Evolutionary conservation across 2,113 vertebrate species (phyloP).

Genomic region (Abramis brama): DNA sequence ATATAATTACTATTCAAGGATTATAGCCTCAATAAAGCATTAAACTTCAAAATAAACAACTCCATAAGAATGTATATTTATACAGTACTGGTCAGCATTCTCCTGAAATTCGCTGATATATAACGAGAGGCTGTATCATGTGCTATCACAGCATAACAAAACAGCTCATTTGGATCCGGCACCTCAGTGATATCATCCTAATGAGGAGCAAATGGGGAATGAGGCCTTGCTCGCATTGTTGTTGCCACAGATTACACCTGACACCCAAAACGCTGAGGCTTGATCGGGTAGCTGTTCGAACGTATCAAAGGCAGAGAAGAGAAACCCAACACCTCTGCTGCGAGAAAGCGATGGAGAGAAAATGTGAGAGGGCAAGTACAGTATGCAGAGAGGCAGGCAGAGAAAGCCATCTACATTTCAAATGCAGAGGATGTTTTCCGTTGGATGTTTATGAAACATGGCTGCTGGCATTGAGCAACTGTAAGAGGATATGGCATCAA

Average conservation of each 20-base stretch:
- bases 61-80: background rate
- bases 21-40: background rate
- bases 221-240: constrained; percentile 67
- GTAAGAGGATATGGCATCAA: constrained; percentile 80
- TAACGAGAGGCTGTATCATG: constrained; percentile 4
- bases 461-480: constrained; percentile 75
- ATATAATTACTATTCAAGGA: background rate
- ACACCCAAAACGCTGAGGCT: constrained; percentile 66
- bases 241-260: constrained; percentile 73
- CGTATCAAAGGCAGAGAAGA: constrained; percentile 69
- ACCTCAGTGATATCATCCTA: constrained; percentile 50
- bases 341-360: constrained; percentile 58
- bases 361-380: constrained; percentile 70
- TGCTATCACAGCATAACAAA: constrained; percentile 29
- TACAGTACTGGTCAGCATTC: background rate
- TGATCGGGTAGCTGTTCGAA: constrained; percentile 70
- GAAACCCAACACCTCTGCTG: constrained; percentile 69
- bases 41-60: background rate
- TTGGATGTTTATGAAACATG: constrained; percentile 79
- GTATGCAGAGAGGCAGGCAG: constrained; percentile 72
- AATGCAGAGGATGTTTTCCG: constrained; percentile 79
- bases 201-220: constrained; percentile 55
- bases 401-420: constrained; percentile 77
- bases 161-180: constrained; percentile 34
- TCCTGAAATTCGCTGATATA: background rate